Evolutionary conservation across 2,888 invertebrate species (phyloP), one percentile per base, ranked within the genome.

Genomic region (Temnothorax rugatulus): DNA sequence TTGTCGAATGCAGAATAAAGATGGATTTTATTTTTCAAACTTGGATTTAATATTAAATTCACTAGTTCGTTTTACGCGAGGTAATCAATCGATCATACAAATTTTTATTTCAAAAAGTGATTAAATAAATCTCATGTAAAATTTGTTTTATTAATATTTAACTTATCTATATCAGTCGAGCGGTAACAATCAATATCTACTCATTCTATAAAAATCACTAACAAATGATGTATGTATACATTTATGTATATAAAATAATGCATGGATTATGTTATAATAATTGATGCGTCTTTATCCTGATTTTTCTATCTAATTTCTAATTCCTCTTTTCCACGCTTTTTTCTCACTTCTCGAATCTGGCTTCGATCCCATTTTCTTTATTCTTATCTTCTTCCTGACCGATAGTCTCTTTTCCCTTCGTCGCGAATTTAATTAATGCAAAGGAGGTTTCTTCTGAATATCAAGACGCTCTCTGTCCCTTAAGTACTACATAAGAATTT

Each of bases 211-310:
- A 61, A 34, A 61, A 18, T 34, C 34, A 18, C 13, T 57, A 59
- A 59, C 2, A 61, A 15, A 61, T 34, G 3, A 15, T 34, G 1
- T 59, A 41, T 2, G 2, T 41, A 4, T 66, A 68, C 18, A 29
- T 34, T 7, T 29, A 13, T 15, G 15, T 21, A 15, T 61, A 25
- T n/a, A 15, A 52, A 38, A 66, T 84, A 79, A 88, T 84, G 57
- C 73, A 87, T 90, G 87, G 86, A 90, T 90, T 87, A 87, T 76
- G 86, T 61, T 34, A 34, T 18, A 75, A 83, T 73, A 81, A 87
- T 86, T 89, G 85, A 85, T 86, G 76, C 71, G 68, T 83, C 66
- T 47, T 52, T 57, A 54, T 7, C 18, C 25, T 29, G 29, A 50
- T 41, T 41, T 66, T 82, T 73, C 50, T 5, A 50, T 59, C 9